Base-by-base conservation (phyloP, 1,140 invertebrate genomes). In the Penaeus chinensis region DNA sequence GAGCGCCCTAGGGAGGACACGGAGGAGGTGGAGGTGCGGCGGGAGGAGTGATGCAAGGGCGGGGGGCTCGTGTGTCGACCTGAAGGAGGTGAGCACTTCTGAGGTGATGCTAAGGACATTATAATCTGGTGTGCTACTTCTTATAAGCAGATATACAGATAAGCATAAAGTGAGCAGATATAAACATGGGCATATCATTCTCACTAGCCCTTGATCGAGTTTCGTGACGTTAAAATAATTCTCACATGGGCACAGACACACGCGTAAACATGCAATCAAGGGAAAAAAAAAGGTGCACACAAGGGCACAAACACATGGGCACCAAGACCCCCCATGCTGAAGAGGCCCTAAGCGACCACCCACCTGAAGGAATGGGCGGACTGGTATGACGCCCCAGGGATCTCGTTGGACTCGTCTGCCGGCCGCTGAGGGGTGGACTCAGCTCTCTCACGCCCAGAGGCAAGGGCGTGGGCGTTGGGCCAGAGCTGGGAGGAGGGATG, bases 401-500 rank as follows among this genome's bases (percentile, higher is more conserved):
- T 54, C 79, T 76, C 10, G 88, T 69, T 60, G 84, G 84, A 71
- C 82, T 89, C 13, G 42, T 54, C 24, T 87, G 85, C 42, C 85
- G 85, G 42, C 4, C 62, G 60, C 69, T 71, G 27, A 82, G 69
- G 2, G 85, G 85, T 3, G 85, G 85, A 42, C 85, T 87, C 2
- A 82, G 66, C 16, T 87, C 85, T 54, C 85, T 47, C 5, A 62
- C 16, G 24, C 78, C 85, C 22, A 82, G 60, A 11, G 82, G 77
- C n/a, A 63, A 13, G 60, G 88, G 83, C 8, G 79, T 54, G 24
- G 83, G 77, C 5, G 82, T 85, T 19, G 87, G 76, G 65, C 84
- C 84, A 60, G 61, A 69, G 62, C 84, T 88, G 11, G 90, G 84
- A 20, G 90, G 89, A 8, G 90, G 90, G 42, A 91, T 88, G 42